phyloP scores from a whole-genome alignment of 2,888 invertebrate species.

The Cylloceria caligata region DNA sequence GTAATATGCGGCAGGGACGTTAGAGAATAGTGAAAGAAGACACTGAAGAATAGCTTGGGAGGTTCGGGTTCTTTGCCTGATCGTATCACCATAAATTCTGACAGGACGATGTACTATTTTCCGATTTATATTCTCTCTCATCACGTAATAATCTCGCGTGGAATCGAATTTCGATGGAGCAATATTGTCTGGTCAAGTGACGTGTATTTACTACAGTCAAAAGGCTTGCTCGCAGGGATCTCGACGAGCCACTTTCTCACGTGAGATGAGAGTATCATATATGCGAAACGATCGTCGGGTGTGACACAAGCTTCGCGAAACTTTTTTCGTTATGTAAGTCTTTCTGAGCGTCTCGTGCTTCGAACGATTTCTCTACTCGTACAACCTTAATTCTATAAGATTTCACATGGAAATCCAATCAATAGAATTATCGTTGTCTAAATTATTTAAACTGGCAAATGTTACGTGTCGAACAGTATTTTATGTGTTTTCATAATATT shows the following conservation, averaged over 20 bases:
- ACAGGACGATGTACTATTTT: constrained; percentile 18
- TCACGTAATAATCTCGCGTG: constrained; percentile 16
- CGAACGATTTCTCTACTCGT: constrained; percentile 56
- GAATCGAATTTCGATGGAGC: constrained; percentile 53
- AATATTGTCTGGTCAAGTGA: background rate
- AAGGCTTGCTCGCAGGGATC: background rate
- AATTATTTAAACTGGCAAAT: too few relatives aligned
- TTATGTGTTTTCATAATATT: too few relatives aligned
- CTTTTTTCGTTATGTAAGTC: constrained; percentile 50
- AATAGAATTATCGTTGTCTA: background rate
- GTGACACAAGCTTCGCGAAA: constrained; percentile 31
- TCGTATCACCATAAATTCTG: background rate
- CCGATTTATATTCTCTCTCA: constrained; percentile 18
- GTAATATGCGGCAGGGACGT: too few relatives aligned
- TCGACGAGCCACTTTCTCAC: constrained; percentile 46
- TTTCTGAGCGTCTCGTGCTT: constrained; percentile 17
- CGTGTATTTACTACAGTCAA: constrained; percentile 3
- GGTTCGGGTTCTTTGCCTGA: background rate
- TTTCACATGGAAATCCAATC: background rate
- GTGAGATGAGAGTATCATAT: constrained; percentile 10
- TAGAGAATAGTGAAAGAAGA: too few relatives aligned
- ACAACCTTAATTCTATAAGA: constrained; percentile 12
- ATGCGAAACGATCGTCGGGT: constrained; percentile 18
- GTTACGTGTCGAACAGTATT: too few relatives aligned
- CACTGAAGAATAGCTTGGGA: background rate